Base-by-base conservation (phyloP, 2,888 invertebrate species). In the Boloria selene region DNA sequence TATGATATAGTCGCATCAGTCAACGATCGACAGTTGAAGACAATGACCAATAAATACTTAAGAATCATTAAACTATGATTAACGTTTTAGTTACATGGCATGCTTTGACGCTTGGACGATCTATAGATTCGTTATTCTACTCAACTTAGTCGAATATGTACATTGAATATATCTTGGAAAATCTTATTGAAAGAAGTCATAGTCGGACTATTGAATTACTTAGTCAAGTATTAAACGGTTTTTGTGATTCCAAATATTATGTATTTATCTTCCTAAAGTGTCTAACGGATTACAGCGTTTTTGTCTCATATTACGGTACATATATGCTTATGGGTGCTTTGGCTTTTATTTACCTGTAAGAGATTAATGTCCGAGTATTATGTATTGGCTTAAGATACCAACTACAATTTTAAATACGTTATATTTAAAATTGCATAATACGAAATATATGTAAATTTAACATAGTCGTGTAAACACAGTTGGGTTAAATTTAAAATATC, bases 1-100 rank as follows among this genome's bases (percentile, higher is more conserved):
- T 55, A 56, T 56, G 44, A 56, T 38, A 38, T 10, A 38, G 18
- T n/a, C 10, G n/a, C 55, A 56, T 56, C 55, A 56, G 55, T 56
- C 44, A 45, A 56, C 22, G 55, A n/a, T 56, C 22, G 55, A 44
- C n/a, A 2, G 10, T 13, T 56, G 44, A 14, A 56, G 44, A 44
- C 55, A 56, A n/a, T n/a, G 55, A 55, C 44, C 44, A 18, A 44
- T 44, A 55, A 22, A 22, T 22, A 44, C n/a, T 56, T 22, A 56
- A 44, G 13, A 18, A 55, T 44, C 14, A 42, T 14, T 55, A 44
- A 42, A 22, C 18, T 54, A 42, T 17, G 3, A 42, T 55, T 18
- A 55, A 18, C 14, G 42, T 55, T 55, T 44, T n/a, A 44, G 42
- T 55, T 22, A 22, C 44, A 55, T 55, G 18, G n/a, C 44, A 44